A percentile compares a stretch with the other conserved stretches of the same genome.
Evolutionary conservation across 2,797 vertebrate genomes (phyloP).

Genomic region (Ibycter americanus): DNA sequence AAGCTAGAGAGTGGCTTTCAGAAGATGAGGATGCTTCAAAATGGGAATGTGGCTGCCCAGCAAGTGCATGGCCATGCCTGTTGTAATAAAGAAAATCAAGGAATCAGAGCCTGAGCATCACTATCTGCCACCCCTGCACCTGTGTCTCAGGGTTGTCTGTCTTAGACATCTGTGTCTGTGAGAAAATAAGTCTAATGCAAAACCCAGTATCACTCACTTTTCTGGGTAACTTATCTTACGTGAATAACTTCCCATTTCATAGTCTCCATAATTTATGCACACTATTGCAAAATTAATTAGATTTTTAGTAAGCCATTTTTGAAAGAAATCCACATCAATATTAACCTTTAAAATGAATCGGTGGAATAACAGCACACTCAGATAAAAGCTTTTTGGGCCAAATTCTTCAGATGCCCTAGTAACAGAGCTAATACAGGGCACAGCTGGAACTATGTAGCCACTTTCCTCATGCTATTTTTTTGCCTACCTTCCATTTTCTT

Average conservation of each 20-base stretch:
- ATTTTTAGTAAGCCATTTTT: background rate
- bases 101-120: background rate
- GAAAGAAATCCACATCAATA: background rate
- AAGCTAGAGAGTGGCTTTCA: fast-evolving
- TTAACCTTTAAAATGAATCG: background rate
- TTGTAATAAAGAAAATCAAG: background rate
- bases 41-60: background rate
- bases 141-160: background rate
- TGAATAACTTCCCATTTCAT: background rate
- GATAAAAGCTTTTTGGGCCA: background rate
- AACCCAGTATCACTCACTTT: background rate
- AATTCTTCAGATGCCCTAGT: background rate
- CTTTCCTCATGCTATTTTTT: background rate
- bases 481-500: background rate
- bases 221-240: background rate
- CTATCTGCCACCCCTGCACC: background rate
- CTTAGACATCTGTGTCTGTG: background rate
- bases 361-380: background rate
- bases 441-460: background rate
- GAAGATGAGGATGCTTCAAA: background rate
- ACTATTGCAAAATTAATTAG: background rate
- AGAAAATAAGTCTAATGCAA: background rate
- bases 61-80: background rate
- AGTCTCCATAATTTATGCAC: background rate
- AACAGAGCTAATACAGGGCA: background rate